Percentiles rank a stretch among this genome's conserved stretches.
Conservation (phyloP, 2,113 vertebrate species). For the Alouatta palliata region DNA sequence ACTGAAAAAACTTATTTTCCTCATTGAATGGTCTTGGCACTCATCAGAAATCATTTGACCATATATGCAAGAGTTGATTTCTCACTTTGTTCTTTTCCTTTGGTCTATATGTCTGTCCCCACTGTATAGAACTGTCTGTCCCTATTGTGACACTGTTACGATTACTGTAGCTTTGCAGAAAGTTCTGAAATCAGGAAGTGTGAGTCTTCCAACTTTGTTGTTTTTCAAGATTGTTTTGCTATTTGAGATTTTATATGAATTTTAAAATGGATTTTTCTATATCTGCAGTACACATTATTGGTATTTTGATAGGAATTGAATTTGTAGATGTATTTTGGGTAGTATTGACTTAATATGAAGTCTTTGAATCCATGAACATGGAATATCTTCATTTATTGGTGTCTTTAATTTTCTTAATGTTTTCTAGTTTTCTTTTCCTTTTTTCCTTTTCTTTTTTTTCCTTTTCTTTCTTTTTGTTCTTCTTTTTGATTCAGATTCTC, state of each 20-base stretch:
- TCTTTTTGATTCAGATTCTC: too few species aligned
- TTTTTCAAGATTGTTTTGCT: not conserved
- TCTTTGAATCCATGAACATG: not conserved
- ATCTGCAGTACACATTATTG: not conserved
- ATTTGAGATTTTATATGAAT: not conserved
- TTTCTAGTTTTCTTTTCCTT: not conserved
- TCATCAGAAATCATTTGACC: not conserved
- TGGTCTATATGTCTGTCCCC: not conserved
- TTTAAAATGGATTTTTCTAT: not conserved
- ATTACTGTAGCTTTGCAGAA: not conserved
- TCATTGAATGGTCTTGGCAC: not conserved
- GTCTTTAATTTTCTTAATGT: not conserved
- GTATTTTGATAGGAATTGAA: not conserved
- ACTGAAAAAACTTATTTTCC: not conserved
- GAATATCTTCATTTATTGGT: not conserved
- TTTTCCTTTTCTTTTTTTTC: too few species aligned
- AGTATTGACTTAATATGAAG: not conserved
- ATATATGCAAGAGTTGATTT: not conserved
- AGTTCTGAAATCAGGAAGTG: not conserved
- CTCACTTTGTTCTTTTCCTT: not conserved
- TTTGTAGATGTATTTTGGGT: not conserved
- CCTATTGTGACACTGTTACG: not conserved
- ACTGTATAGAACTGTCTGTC: not conserved
- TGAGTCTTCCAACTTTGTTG: not conserved
- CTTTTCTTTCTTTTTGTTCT: too few species aligned